Conservation (phyloP, 2,888 invertebrate genomes). For the Invenusta paracnida region DNA sequence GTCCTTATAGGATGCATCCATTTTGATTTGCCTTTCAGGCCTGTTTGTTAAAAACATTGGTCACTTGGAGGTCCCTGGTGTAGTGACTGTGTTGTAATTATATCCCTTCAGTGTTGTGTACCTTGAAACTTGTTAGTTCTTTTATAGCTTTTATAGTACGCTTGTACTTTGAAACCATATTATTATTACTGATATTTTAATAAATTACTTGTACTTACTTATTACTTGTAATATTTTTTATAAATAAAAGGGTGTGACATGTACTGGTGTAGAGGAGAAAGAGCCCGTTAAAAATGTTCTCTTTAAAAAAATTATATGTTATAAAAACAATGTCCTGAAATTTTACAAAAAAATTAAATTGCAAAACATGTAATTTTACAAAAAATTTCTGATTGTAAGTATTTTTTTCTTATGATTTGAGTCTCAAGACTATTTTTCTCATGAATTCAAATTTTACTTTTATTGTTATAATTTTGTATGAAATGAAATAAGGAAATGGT, state of each 20-base stretch:
- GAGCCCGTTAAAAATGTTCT: not conserved
- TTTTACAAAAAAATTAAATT: too few relatives aligned
- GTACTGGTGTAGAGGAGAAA: not conserved
- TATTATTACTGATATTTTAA: not conserved
- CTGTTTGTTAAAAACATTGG: not conserved
- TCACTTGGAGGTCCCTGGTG: not conserved
- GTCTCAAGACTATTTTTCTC: too few relatives aligned
- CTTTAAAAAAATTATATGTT: not conserved
- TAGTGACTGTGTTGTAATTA: not conserved
- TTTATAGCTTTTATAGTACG: not conserved
- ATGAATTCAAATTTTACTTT: too few relatives aligned
- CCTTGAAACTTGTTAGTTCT: not conserved
- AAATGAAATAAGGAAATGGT: too few relatives aligned
- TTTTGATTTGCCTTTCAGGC: not conserved
- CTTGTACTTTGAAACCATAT: not conserved
- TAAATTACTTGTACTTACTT: not conserved
- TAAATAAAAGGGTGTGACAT: not conserved
- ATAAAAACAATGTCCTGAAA: not conserved
- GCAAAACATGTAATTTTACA: too few relatives aligned
- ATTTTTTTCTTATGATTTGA: too few relatives aligned
- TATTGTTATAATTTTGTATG: too few relatives aligned
- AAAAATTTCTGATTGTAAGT: too few relatives aligned
- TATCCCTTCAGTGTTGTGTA: not conserved
- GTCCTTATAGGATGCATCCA: too few relatives aligned
- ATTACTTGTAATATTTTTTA: not conserved